phyloP scores from a whole-genome alignment of 2,797 vertebrate genomes.

The Crocidura indochinensis region DNA sequence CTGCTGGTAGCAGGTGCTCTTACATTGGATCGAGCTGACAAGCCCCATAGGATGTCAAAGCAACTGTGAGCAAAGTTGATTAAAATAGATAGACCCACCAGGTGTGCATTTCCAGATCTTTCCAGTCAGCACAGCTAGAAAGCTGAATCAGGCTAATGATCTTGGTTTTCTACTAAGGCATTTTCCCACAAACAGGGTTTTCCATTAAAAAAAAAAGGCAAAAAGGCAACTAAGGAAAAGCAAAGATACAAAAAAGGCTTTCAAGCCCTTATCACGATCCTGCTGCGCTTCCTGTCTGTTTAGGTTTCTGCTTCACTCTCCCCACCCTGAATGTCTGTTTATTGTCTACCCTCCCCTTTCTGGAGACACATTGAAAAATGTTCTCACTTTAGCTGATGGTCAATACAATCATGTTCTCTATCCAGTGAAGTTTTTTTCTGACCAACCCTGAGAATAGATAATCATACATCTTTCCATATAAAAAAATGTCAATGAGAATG shows the following conservation, averaged over 20 bases:
- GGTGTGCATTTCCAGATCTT: not conserved
- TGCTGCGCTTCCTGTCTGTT: not conserved
- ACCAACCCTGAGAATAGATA: not conserved
- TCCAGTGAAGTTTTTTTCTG: not conserved
- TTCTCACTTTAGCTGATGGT: not conserved
- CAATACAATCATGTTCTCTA: not conserved
- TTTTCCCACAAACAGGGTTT: not conserved
- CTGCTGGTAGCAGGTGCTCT: not conserved
- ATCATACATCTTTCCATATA: not conserved
- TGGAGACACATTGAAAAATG: not conserved
- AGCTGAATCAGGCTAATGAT: slow-evolving; percentile 18
- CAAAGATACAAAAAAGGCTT: not conserved
- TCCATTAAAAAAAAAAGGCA: slow-evolving; percentile 17
- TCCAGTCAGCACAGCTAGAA: slow-evolving; percentile 16
- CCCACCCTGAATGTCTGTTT: not conserved
- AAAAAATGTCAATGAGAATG: not conserved
- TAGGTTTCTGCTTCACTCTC: not conserved
- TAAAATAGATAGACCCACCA: not conserved
- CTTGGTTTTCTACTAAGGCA: slow-evolving; percentile 3
- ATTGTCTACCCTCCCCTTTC: not conserved
- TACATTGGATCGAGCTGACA: not conserved
- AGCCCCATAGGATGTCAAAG: not conserved
- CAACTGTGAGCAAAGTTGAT: slow-evolving; percentile 26
- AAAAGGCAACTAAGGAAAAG: slow-evolving; percentile 36
- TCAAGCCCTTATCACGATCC: not conserved